Evolutionary conservation across 2,888 invertebrate genomes (phyloP).

Genomic region (Hydrotaea cyrtoneurina): DNA sequence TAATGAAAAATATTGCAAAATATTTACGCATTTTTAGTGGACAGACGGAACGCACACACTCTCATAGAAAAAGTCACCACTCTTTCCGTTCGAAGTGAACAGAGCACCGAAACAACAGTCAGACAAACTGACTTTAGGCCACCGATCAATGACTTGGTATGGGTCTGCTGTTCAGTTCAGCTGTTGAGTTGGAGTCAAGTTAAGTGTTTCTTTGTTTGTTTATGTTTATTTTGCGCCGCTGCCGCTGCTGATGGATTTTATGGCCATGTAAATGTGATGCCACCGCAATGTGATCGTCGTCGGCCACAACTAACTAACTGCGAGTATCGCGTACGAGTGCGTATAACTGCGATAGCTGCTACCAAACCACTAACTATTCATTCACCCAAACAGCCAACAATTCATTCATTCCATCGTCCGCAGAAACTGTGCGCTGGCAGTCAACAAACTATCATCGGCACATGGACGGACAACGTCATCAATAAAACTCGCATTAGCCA

Average conservation of each 20-base stretch:
- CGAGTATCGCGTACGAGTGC: conserved; percentile 5
- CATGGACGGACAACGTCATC: conserved; percentile 12
- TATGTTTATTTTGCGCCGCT: background rate
- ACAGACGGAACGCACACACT: background rate
- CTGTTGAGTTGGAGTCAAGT: background rate
- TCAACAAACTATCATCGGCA: conserved; percentile 30
- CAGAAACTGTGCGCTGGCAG: conserved; percentile 30
- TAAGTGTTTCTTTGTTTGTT: conserved; percentile 15
- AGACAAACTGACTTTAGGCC: background rate
- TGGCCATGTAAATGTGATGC: conserved; percentile 60
- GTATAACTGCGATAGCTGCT: conserved; percentile 10
- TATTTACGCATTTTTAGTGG: conserved; percentile 50
- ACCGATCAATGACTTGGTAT: conserved; percentile 18
- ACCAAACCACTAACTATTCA: conserved; percentile 1
- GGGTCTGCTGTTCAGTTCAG: background rate
- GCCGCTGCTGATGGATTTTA: conserved; percentile 46
- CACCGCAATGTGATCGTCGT: conserved; percentile 52
- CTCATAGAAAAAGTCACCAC: background rate
- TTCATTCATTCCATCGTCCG: background rate
- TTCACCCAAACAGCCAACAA: conserved; percentile 15
- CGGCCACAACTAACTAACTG: background rate
- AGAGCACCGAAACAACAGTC: background rate
- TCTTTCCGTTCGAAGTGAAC: conserved; percentile 8
- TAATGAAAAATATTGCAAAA: conserved; percentile 66
- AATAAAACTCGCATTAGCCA: conserved; percentile 53